Evolutionary conservation across 2,797 vertebrate species (phyloP).

Genomic region (Limnodromus scolopaceus): DNA sequence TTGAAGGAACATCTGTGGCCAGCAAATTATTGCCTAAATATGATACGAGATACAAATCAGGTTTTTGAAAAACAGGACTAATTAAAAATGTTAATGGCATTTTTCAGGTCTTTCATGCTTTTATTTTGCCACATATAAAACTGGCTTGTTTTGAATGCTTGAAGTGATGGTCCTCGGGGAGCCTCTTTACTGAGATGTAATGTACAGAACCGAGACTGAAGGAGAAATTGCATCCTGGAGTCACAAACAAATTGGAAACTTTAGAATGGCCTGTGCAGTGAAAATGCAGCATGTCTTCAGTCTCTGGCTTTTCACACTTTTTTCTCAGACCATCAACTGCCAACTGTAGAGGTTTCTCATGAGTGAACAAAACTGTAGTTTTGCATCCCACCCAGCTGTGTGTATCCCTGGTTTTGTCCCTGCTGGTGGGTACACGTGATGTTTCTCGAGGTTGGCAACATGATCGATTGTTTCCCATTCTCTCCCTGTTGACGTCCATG

Average conservation of each 20-base stretch:
- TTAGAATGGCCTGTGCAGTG: background rate
- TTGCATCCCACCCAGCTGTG: background rate
- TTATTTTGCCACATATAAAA: background rate
- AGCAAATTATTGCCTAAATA: background rate
- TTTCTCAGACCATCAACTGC: background rate
- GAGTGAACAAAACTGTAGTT: background rate
- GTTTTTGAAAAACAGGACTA: background rate
- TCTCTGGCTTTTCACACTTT: background rate
- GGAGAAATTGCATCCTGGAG: background rate
- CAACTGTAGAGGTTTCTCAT: background rate
- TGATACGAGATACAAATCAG: background rate
- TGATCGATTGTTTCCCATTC: background rate
- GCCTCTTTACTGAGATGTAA: background rate
- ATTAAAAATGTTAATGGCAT: background rate
- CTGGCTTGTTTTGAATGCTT: background rate
- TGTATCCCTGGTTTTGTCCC: background rate
- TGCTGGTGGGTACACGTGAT: background rate
- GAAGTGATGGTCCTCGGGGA: background rate
- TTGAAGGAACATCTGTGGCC: background rate
- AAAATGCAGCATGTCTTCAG: background rate
- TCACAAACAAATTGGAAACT: background rate
- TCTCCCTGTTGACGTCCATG: background rate
- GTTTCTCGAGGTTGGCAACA: background rate
- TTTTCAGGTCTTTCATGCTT: slow-evolving; percentile 1
- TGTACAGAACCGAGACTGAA: background rate